Evolutionary conservation across 2,113 vertebrate species (phyloP).

Genomic region (Saguinus midas): DNA sequence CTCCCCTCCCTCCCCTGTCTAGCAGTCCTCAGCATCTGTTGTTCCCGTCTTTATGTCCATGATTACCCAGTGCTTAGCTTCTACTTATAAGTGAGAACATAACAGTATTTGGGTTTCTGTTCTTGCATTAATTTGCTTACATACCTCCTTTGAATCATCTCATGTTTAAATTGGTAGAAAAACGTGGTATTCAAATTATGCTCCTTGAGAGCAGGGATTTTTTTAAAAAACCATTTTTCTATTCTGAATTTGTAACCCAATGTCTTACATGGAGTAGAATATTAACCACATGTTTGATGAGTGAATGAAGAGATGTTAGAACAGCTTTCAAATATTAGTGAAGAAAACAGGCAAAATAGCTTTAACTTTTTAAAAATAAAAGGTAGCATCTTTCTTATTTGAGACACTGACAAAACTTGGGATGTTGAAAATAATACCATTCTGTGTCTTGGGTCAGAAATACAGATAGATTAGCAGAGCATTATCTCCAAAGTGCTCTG

Average conservation of each 20-base stretch:
- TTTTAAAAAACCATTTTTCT: not conserved
- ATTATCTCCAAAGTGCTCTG: not conserved
- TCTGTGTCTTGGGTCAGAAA: not conserved
- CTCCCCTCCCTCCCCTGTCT: too few species aligned
- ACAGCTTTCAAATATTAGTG: conserved; percentile 25
- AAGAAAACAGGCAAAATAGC: not conserved
- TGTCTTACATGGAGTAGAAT: not conserved
- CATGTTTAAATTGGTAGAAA: not conserved
- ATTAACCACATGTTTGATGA: conserved; percentile 26
- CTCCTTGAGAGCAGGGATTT: not conserved
- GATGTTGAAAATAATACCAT: not conserved
- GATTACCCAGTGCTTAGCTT: too few species aligned
- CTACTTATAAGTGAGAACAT: too few species aligned
- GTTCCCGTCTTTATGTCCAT: too few species aligned
- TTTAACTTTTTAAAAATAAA: not conserved
- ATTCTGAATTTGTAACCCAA: not conserved
- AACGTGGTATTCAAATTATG: not conserved
- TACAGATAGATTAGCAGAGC: not conserved
- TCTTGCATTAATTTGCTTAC: too few species aligned
- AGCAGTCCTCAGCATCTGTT: too few species aligned
- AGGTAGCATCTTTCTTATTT: not conserved
- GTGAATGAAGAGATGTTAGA: not conserved
- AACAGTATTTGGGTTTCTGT: too few species aligned
- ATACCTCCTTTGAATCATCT: not conserved
- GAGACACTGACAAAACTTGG: not conserved